These are phyloP conservation scores for Oxycera nigricornis DNA, from an alignment of 2,888 invertebrate species.

Conservation along the genomic window DNA sequence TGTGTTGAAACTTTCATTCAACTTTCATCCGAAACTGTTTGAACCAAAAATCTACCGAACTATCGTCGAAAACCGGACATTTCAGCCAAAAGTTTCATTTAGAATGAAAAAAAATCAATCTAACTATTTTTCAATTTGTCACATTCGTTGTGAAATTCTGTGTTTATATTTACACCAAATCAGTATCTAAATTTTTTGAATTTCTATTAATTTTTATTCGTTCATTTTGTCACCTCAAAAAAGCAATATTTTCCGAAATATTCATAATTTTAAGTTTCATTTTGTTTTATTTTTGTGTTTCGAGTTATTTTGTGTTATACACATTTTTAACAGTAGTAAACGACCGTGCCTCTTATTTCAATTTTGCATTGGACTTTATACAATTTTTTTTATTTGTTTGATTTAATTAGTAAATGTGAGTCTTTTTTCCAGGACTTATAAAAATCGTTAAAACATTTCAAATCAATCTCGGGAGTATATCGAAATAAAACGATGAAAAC, in stretches of 20 bases:
- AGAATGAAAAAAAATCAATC: too few species aligned
- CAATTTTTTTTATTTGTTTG: conserved; percentile 15
- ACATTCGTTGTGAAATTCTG: neutral
- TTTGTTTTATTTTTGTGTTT: conserved; percentile 24
- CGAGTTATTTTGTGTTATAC: conserved; percentile 18
- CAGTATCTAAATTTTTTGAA: conserved; percentile 12
- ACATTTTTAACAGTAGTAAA: conserved; percentile 40
- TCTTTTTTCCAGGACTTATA: conserved; percentile 1
- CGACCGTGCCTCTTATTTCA: conserved; percentile 41
- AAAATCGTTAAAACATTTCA: neutral
- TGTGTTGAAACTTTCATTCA: neutral
- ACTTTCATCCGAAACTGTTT: neutral
- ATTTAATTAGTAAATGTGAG: neutral
- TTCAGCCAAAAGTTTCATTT: conserved; percentile 6
- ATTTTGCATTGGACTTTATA: conserved; percentile 39
- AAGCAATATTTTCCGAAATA: conserved; percentile 13
- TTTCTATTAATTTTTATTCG: neutral
- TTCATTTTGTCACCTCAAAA: conserved; percentile 2
- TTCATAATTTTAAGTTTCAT: too few species aligned
- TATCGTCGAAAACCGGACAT: neutral
- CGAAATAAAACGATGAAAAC: neutral
- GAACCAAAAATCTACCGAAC: neutral
- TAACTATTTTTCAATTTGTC: neutral
- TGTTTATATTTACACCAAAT: conserved; percentile 4
- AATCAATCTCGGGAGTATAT: neutral